Evolutionary conservation across 2,797 vertebrate species (phyloP), one percentile per base, ranked within the genome.

Genomic region (Phoeniculus purpureus): DNA sequence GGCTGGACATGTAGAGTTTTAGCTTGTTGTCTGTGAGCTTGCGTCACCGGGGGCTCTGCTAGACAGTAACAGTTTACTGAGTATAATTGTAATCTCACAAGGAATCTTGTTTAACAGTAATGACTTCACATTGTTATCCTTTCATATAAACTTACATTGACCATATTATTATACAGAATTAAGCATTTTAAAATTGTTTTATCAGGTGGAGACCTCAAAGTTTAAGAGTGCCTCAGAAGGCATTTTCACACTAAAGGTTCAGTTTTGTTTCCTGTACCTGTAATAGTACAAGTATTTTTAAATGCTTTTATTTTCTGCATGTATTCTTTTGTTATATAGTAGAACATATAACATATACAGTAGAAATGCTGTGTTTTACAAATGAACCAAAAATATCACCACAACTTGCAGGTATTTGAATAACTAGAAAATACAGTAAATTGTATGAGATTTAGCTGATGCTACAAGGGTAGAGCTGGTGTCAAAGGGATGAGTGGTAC

Each of bases 1-100:
- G 32, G 10, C 15, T 50, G 32, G 10, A 14, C 1, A 2, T 14
- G 12, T 5, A 34, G n/a, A 1, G 0, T 20, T 20, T n/a, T n/a
- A 29, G 10, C 26, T 37, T 9, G 1, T 26, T 48, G 43, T 34
- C 27, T 11, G 31, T 10, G 65, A 67, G 32, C 71, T 27, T 62
- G 34, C 60, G 64, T 59, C 74, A 68, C 73, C 52, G 89, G 70
- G 79, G 80, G 45, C 73, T 87, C 75, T 40, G 43, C 34, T 29
- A 43, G 65, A 15, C 65, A 80, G 52, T 34, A 75, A 5, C 8
- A 37, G 5, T 71, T 82, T 50, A 13, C 66, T 20, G 17, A 58
- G 10, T 43, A 26, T 15, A 5, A 15, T 72, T 54, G 26, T 29
- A 43, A 25, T 47, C 32, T 65, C 37, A 37, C 25, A 68, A 12